phyloP scores from a whole-genome alignment of 2,888 invertebrate species.

The Melolontha melolontha region DNA sequence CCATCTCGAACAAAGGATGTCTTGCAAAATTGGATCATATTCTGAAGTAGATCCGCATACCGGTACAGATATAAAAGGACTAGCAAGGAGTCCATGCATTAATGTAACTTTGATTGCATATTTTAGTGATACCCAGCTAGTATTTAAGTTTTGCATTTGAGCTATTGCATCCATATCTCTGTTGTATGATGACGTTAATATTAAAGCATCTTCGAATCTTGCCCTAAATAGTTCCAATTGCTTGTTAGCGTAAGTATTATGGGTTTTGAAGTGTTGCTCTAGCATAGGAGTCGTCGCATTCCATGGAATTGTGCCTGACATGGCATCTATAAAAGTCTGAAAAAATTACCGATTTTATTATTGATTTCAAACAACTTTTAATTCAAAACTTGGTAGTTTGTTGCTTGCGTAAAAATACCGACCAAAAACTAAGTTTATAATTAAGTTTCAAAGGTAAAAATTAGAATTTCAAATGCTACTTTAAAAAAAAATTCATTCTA shows the following conservation, averaged over 20 bases:
- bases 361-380: background rate
- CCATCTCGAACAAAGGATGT: conserved; percentile 74
- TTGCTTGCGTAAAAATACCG: too few relatives aligned
- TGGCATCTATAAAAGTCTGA: conserved; percentile 51
- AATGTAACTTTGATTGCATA: conserved; percentile 68
- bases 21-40: conserved; percentile 63
- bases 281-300: conserved; percentile 57
- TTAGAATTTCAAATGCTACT: too few relatives aligned
- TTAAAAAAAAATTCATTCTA: too few relatives aligned
- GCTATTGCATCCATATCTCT: conserved; percentile 52
- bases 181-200: conserved; percentile 42
- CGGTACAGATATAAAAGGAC: conserved; percentile 68
- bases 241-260: conserved; percentile 71
- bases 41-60: conserved; percentile 69
- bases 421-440: too few relatives aligned
- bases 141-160: conserved; percentile 68
- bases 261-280: conserved; percentile 62
- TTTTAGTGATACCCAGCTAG: conserved; percentile 72
- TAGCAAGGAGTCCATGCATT: conserved; percentile 67
- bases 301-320: conserved; percentile 69
- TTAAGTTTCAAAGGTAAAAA: too few relatives aligned
- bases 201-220: background rate
- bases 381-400: too few relatives aligned
- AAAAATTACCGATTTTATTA: conserved; percentile 37
- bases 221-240: conserved; percentile 51